Percentiles rank a stretch among this genome's conserved stretches.
Evolutionary conservation across 2,113 vertebrate species (phyloP).

Genomic region (Regulus satrapa): DNA sequence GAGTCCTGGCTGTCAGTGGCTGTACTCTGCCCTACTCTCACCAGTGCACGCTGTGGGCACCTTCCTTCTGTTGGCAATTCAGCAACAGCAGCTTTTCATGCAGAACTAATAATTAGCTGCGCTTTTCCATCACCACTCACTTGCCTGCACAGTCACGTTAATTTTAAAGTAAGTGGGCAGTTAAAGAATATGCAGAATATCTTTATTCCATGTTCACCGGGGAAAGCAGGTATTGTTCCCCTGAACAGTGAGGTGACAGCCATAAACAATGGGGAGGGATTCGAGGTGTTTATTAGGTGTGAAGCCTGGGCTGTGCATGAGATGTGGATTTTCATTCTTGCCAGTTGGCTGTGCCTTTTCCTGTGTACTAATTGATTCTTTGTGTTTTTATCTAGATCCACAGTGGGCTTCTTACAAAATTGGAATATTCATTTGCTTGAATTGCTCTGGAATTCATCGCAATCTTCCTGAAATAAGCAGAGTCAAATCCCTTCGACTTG

Average conservation of each 20-base stretch:
- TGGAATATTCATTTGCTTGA: constrained; percentile 89
- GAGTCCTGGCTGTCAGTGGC: fast-evolving
- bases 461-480: constrained; percentile 80
- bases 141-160: not conserved
- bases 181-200: not conserved
- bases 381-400: constrained; percentile 73
- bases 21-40: not conserved
- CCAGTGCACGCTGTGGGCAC: fast-evolving
- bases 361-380: not conserved
- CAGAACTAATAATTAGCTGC: not conserved
- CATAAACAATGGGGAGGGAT: not conserved
- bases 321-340: not conserved
- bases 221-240: not conserved
- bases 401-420: constrained; percentile 89
- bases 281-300: not conserved
- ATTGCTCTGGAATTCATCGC: constrained; percentile 88
- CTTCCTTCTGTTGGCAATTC: not conserved
- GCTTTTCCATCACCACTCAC: not conserved
- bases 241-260: not conserved
- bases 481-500: constrained; percentile 88
- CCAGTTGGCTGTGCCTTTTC: not conserved
- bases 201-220: too few relatives aligned
- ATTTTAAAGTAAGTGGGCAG: not conserved
- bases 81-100: not conserved
- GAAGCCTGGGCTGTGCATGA: not conserved